These are phyloP conservation scores for Ichneumoninae sp. DNA, from an alignment of 2,888 invertebrate genomes.

Conservation along the genomic window DNA sequence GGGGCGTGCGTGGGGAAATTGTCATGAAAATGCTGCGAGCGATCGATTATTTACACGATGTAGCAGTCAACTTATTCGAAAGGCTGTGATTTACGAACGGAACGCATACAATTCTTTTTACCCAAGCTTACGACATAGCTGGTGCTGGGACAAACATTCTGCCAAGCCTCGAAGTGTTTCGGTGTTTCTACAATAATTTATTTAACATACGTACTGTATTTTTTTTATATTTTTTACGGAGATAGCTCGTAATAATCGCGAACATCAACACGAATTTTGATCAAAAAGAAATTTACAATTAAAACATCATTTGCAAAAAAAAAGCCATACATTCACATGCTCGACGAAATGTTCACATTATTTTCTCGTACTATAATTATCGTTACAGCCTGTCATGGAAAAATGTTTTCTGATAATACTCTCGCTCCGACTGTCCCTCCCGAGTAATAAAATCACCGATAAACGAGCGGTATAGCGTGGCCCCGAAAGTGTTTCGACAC, in stretches of 20 bases:
- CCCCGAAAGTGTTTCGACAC: background rate
- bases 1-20: constrained; percentile 50
- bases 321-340: background rate
- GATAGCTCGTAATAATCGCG: background rate
- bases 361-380: constrained; percentile 42
- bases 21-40: constrained; percentile 72
- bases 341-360: background rate
- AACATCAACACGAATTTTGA: constrained; percentile 14
- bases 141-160: constrained; percentile 4
- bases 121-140: background rate
- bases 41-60: constrained; percentile 17
- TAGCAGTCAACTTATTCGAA: background rate
- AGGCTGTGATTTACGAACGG: constrained; percentile 8
- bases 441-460: constrained; percentile 20
- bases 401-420: constrained; percentile 48
- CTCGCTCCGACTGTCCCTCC: background rate
- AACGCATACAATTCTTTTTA: constrained; percentile 38
- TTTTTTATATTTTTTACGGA: constrained; percentile 14
- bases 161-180: constrained; percentile 6
- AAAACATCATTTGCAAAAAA: constrained; percentile 8
- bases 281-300: background rate
- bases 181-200: constrained; percentile 55
- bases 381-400: constrained; percentile 65
- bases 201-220: constrained; percentile 23
- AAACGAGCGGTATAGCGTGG: constrained; percentile 30